phyloP scores from a whole-genome alignment of 2,113 vertebrate species.

The Rhodinocichla rosea region DNA sequence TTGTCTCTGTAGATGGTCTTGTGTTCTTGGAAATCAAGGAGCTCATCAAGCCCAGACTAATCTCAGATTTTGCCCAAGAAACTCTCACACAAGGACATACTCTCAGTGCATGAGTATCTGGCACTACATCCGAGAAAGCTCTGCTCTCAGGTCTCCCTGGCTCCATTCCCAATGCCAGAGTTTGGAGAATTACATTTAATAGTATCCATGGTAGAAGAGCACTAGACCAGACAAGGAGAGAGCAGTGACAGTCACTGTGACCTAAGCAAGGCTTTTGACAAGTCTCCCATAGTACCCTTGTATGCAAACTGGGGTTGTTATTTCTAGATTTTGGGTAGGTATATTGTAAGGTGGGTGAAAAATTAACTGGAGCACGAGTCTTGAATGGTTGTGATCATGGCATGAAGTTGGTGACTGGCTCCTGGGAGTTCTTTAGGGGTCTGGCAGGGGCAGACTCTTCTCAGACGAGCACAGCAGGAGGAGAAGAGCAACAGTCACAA shows the following conservation, averaged over 20 bases:
- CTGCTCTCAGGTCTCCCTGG: not conserved
- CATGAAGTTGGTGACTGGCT: not conserved
- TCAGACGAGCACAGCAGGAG: not conserved
- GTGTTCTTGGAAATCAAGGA: not conserved
- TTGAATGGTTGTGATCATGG: not conserved
- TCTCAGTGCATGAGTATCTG: not conserved
- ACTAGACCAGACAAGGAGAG: not conserved
- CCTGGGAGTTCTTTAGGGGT: not conserved
- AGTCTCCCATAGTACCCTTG: not conserved
- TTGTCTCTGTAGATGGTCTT: not conserved
- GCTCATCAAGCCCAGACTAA: not conserved
- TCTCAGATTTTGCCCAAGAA: not conserved
- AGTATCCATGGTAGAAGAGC: not conserved
- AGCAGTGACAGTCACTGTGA: not conserved
- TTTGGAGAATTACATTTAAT: not conserved
- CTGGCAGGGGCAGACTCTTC: not conserved
- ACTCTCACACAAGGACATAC: not conserved
- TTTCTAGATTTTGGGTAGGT: not conserved
- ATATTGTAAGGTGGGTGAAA: not conserved
- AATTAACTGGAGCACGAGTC: not conserved
- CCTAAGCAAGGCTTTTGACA: not conserved
- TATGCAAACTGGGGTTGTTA: not conserved
- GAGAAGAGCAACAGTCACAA: not conserved
- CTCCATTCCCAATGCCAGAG: not conserved
- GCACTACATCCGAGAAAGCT: not conserved